A percentile compares a stretch with the other conserved stretches of the same genome.
phyloP scores from a whole-genome alignment of 2,888 invertebrate species.

The Rhagophthalmus giganteus region DNA sequence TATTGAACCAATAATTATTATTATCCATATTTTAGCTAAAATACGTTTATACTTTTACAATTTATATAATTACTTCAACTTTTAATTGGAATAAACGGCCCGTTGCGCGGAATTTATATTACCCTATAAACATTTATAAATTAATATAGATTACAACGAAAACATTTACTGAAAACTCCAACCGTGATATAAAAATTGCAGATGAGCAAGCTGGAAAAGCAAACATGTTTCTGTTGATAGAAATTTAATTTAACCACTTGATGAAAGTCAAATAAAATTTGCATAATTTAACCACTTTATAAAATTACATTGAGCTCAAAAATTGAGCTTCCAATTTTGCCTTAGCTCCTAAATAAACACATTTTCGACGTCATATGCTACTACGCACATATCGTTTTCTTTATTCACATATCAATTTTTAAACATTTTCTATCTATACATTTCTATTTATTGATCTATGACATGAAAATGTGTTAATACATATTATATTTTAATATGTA shows the following conservation, averaged over 20 bases:
- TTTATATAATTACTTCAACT: too few species aligned
- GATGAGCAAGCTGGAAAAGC: not conserved
- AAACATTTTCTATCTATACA: not conserved
- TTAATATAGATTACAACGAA: not conserved
- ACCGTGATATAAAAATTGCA: not conserved
- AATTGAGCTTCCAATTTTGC: not conserved
- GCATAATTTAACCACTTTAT: not conserved
- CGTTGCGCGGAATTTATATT: too few species aligned
- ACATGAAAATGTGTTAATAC: too few species aligned
- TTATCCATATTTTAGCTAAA: too few species aligned
- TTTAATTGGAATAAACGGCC: too few species aligned
- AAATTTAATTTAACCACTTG: not conserved
- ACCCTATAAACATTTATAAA: not conserved
- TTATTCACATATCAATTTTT: not conserved
- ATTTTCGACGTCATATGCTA: not conserved
- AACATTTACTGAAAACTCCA: not conserved
- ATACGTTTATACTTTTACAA: too few species aligned
- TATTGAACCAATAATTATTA: too few species aligned
- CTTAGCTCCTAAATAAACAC: not conserved
- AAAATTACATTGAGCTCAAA: not conserved
- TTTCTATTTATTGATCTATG: too few species aligned
- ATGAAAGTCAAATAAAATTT: not conserved
- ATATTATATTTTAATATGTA: too few species aligned
- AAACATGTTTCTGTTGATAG: not conserved
- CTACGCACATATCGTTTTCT: not conserved